Conservation (phyloP, 2,797 vertebrate species). For the Melanitta fusca region DNA sequence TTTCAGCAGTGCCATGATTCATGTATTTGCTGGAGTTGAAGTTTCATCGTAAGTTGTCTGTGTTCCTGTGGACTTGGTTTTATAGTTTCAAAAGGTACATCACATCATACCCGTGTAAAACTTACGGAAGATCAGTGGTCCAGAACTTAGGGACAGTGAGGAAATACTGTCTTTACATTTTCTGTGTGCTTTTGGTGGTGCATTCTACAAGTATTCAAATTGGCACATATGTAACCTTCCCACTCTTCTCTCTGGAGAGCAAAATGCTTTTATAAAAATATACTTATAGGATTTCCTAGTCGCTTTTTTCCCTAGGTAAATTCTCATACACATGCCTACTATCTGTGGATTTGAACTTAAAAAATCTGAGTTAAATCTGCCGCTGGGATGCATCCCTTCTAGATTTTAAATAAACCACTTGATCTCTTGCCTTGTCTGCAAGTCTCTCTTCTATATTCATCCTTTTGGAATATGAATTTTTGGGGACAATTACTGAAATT, state of each 20-base stretch:
- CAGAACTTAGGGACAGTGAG: not conserved
- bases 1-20: slow-evolving; percentile 59
- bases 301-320: not conserved
- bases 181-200: not conserved
- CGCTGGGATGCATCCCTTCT: not conserved
- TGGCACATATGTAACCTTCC: not conserved
- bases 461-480: not conserved
- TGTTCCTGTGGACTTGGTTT: not conserved
- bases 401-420: not conserved
- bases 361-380: not conserved
- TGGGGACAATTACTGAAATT: not conserved
- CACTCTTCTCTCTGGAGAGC: not conserved
- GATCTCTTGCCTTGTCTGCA: not conserved
- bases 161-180: not conserved
- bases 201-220: not conserved
- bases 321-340: not conserved
- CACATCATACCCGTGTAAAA: not conserved
- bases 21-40: slow-evolving; percentile 59
- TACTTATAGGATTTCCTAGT: not conserved
- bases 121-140: not conserved
- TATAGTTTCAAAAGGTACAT: slow-evolving; percentile 20
- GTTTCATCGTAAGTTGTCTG: not conserved
- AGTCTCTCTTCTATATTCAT: not conserved
- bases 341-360: not conserved
- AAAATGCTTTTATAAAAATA: not conserved